Evolutionary conservation across 2,888 invertebrate species (phyloP).

Genomic region (Lypha dubia): DNA sequence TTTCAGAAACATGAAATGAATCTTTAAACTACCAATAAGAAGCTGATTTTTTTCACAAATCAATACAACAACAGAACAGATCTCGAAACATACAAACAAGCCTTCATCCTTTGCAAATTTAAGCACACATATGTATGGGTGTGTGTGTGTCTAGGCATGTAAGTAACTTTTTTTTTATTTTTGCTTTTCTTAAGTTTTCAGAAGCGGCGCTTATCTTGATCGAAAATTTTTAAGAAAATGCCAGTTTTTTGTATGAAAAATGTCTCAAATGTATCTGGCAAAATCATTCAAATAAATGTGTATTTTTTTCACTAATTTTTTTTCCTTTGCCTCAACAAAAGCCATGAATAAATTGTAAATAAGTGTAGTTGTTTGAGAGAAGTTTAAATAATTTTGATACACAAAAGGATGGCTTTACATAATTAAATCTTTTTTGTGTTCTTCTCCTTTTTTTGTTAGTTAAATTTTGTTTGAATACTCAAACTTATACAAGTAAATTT

Average conservation of each 20-base stretch:
- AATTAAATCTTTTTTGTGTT: conserved; percentile 19
- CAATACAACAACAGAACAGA: conserved; percentile 6
- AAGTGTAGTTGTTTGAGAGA: conserved; percentile 50
- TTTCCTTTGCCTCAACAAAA: conserved; percentile 8
- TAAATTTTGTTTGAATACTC: conserved; percentile 4
- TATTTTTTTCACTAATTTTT: neutral
- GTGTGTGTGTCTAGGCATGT: neutral
- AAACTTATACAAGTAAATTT: conserved; percentile 62
- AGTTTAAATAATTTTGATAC: conserved; percentile 43
- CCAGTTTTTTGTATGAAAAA: conserved; percentile 18
- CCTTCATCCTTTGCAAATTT: conserved; percentile 3
- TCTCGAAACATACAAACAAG: conserved; percentile 4
- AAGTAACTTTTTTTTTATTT: neutral
- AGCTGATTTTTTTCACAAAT: conserved; percentile 14
- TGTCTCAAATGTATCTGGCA: neutral
- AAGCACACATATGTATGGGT: neutral
- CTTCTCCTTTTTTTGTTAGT: conserved; percentile 2
- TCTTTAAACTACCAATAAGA: conserved; percentile 65
- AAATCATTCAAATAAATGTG: conserved; percentile 19
- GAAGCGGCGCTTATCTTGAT: conserved; percentile 64
- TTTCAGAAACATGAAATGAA: conserved; percentile 60
- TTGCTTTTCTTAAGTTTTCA: conserved; percentile 48
- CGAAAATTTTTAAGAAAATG: conserved; percentile 14
- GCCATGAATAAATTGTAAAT: conserved; percentile 40
- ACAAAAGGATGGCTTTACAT: conserved; percentile 49